phyloP scores from a whole-genome alignment of 2,113 vertebrate species.

The Tapirus terrestris region DNA sequence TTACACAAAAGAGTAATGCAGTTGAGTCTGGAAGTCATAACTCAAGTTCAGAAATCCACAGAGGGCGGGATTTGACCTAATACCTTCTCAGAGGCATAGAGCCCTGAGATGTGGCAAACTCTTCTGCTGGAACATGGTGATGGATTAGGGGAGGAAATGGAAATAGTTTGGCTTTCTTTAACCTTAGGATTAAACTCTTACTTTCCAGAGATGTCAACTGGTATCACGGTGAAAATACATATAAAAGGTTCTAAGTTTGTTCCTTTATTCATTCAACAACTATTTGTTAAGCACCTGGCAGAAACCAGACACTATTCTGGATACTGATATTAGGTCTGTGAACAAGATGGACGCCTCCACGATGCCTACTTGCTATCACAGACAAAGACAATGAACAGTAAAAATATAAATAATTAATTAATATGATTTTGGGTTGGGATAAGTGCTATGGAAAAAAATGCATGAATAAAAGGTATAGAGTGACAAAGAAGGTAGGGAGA shows the following conservation, averaged over 20 bases:
- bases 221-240: neutral
- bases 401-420: neutral
- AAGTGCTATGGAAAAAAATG: neutral
- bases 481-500: fast-evolving
- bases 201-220: neutral
- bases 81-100: neutral
- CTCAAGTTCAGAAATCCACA: conserved; percentile 75
- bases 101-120: neutral
- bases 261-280: neutral
- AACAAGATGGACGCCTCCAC: fast-evolving
- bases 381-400: neutral
- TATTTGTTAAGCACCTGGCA: fast-evolving
- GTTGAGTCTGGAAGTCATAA: conserved; percentile 75
- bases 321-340: neutral
- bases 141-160: neutral
- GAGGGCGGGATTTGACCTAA: conserved; percentile 71
- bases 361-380: fast-evolving
- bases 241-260: neutral
- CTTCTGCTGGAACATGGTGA: fast-evolving
- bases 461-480: neutral
- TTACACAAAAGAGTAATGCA: conserved; percentile 75
- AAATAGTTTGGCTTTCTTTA: neutral
- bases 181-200: neutral
- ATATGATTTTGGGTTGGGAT: neutral
- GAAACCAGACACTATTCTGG: neutral